A percentile compares a stretch with the other conserved stretches of the same genome.
phyloP scores from a whole-genome alignment of 2,113 vertebrate species.

The Oenanthe melanoleuca region DNA sequence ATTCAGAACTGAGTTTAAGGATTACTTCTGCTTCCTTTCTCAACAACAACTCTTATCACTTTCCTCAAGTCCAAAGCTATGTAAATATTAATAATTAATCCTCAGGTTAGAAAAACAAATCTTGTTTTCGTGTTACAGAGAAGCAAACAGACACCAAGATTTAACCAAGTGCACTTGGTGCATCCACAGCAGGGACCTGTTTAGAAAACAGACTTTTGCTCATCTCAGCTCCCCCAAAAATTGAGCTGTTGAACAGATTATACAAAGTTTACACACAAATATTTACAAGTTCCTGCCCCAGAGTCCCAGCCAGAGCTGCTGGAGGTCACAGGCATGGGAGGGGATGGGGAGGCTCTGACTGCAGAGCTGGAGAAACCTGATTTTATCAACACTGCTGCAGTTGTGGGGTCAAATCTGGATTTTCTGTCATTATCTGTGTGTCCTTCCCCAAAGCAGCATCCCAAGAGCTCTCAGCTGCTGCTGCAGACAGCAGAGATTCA shows the following conservation, averaged over 20 bases:
- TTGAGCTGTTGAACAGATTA: not conserved
- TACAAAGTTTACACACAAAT: not conserved
- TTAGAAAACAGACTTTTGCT: not conserved
- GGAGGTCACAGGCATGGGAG: accelerated
- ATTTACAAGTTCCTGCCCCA: not conserved
- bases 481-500: not conserved
- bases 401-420: not conserved
- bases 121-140: not conserved
- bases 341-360: not conserved
- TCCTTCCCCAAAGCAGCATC: not conserved
- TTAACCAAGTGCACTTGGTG: not conserved
- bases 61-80: not conserved
- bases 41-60: not conserved
- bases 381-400: accelerated
- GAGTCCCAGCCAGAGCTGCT: not conserved
- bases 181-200: not conserved
- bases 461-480: not conserved
- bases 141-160: not conserved
- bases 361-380: not conserved
- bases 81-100: conserved; percentile 55
- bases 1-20: not conserved
- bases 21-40: not conserved
- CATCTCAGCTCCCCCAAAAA: not conserved
- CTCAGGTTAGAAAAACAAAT: not conserved
- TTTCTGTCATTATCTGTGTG: not conserved